phyloP scores from a whole-genome alignment of 2,797 vertebrate species.

The Poecilia gillii region DNA sequence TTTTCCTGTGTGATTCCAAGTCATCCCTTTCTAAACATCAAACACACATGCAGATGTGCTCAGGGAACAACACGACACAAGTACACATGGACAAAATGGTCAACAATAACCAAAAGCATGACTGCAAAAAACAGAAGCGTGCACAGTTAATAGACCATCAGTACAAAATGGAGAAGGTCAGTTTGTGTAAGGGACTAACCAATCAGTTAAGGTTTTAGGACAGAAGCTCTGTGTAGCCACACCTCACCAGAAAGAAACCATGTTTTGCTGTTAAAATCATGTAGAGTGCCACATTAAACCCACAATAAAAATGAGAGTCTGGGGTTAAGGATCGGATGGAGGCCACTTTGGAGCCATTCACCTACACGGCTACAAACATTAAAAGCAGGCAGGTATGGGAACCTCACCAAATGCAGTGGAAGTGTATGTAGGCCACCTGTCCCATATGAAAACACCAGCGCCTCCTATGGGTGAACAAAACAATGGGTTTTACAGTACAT shows the following conservation, averaged over 20 bases:
- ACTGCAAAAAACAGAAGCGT: conserved; percentile 61
- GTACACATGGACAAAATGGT: conserved; percentile 54
- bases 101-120: conserved; percentile 63
- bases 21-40: conserved; percentile 25
- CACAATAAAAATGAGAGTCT: conserved; percentile 34
- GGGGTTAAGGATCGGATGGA: conserved; percentile 44
- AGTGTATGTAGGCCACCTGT: conserved; percentile 83
- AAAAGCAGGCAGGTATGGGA: conserved; percentile 77
- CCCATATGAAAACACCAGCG: conserved; percentile 86
- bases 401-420: conserved; percentile 86
- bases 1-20: conserved; percentile 48
- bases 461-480: conserved; percentile 87
- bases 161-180: conserved; percentile 56
- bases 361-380: conserved; percentile 70
- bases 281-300: conserved; percentile 36
- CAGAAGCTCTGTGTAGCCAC: conserved; percentile 34
- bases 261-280: conserved; percentile 23
- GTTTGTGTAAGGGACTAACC: conserved; percentile 34
- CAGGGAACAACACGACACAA: conserved; percentile 57
- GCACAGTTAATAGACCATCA: conserved; percentile 64
- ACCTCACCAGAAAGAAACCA: conserved; percentile 19
- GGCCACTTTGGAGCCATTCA: conserved; percentile 51
- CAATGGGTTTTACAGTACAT: conserved; percentile 79
- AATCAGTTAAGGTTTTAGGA: conserved; percentile 30
- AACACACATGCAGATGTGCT: conserved; percentile 51